Percentiles rank a stretch among this genome's conserved stretches.
Evolutionary conservation across 2,113 vertebrate species (phyloP).

Genomic region (Callionymus lyra): DNA sequence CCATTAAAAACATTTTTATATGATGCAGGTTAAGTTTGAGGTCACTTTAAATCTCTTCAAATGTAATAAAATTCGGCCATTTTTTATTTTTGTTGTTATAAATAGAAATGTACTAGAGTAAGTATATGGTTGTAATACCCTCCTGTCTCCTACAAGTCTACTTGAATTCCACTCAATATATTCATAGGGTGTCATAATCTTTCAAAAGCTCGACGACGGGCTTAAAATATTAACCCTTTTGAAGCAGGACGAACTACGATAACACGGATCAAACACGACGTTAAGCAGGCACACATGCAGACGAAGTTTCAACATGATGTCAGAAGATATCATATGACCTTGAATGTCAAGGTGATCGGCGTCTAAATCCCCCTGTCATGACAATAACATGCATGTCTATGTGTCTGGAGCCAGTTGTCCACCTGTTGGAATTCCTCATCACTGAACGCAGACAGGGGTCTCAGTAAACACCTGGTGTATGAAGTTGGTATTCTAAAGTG

Average conservation of each 20-base stretch:
- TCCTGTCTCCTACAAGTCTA: too few relatives aligned
- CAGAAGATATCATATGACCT: conserved; percentile 37
- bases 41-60: too few relatives aligned
- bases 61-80: too few relatives aligned
- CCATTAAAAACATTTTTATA: too few relatives aligned
- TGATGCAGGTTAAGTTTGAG: too few relatives aligned
- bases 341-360: conserved; percentile 9
- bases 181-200: too few relatives aligned
- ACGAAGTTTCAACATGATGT: conserved; percentile 33
- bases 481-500: conserved; percentile 4
- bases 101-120: too few relatives aligned
- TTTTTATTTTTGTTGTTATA: too few relatives aligned
- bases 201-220: too few relatives aligned
- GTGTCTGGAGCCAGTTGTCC: conserved; percentile 42
- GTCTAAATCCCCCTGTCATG: conserved; percentile 42
- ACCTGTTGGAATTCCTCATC: conserved; percentile 55
- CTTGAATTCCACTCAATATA: too few relatives aligned
- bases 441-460: conserved; percentile 6
- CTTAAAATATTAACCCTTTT: conserved; percentile 3
- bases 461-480: neutral
- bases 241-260: neutral
- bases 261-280: neutral
- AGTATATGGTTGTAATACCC: too few relatives aligned
- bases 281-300: neutral
- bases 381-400: conserved; percentile 39